These are phyloP conservation scores for Andrena fulva DNA, from an alignment of 2,888 invertebrate genomes.

Conservation along the genomic window DNA sequence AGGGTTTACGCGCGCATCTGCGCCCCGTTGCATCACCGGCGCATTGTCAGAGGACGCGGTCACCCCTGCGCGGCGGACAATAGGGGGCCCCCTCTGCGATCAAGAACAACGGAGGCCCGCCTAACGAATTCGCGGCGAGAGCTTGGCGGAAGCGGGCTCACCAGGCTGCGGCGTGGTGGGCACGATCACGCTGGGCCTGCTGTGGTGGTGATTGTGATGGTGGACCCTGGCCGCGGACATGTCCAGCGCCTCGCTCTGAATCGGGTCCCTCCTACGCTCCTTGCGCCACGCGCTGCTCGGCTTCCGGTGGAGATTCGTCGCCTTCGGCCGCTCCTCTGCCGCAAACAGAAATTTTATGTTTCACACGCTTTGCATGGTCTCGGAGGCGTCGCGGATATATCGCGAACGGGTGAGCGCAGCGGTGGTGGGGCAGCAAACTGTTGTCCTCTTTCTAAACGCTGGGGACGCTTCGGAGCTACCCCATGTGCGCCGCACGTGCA, in stretches of 20 bases:
- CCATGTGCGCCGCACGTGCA: too few relatives aligned
- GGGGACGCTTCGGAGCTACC: too few relatives aligned
- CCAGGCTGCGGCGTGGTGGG: slow-evolving; percentile 81
- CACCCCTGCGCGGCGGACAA: slow-evolving; percentile 57
- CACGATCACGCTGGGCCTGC: slow-evolving; percentile 83
- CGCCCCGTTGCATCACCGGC: slow-evolving; percentile 45
- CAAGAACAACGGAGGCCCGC: slow-evolving; percentile 46
- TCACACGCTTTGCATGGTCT: not conserved
- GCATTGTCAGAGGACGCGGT: slow-evolving; percentile 60
- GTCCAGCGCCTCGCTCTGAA: slow-evolving; percentile 83
- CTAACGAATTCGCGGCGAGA: slow-evolving; percentile 53
- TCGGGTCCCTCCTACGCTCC: slow-evolving; percentile 83
- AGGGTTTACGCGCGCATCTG: slow-evolving; percentile 61
- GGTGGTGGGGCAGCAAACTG: too few relatives aligned
- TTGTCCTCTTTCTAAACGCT: too few relatives aligned
- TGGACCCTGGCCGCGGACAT: slow-evolving; percentile 82
- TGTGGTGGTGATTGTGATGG: slow-evolving; percentile 77
- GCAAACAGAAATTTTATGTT: slow-evolving; percentile 36
- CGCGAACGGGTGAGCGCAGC: too few relatives aligned
- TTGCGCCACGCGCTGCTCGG: slow-evolving; percentile 83
- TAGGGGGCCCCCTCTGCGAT: slow-evolving; percentile 36
- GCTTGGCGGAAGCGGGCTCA: slow-evolving; percentile 41
- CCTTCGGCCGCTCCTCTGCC: slow-evolving; percentile 82
- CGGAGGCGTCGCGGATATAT: not conserved
- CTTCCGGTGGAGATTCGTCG: slow-evolving; percentile 81